Conservation (phyloP, 2,113 vertebrate genomes). For the cattle (Bos taurus) region ARS-UCD2.0 NC_037338.1:64468001-64468500, state of each 20-base stretch:
- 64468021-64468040: not conserved
- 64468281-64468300: conserved; percentile 60
- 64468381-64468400: conserved; percentile 69
- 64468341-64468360: conserved; percentile 62
- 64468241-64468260: conserved; percentile 55
- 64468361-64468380: conserved; percentile 71
- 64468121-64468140: conserved; percentile 67
- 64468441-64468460: not conserved
- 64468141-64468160: conserved; percentile 59
- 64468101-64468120: conserved; percentile 59
- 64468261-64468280: conserved; percentile 75
- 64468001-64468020: not conserved
- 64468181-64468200: conserved; percentile 45
- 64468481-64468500: not conserved
- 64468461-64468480: conserved; percentile 1
- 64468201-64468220: conserved; percentile 64
- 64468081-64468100: conserved; percentile 21
- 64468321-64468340: conserved; percentile 73
- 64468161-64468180: conserved; percentile 58
- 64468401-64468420: not conserved
- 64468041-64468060: not conserved
- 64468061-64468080: conserved; percentile 37
- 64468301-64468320: conserved; percentile 74
- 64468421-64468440: conserved; percentile 16
- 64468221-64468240: conserved; percentile 67